These are phyloP conservation scores for Diglossa brunneiventris DNA, from an alignment of 2,113 vertebrate genomes.

Conservation along the genomic window DNA sequence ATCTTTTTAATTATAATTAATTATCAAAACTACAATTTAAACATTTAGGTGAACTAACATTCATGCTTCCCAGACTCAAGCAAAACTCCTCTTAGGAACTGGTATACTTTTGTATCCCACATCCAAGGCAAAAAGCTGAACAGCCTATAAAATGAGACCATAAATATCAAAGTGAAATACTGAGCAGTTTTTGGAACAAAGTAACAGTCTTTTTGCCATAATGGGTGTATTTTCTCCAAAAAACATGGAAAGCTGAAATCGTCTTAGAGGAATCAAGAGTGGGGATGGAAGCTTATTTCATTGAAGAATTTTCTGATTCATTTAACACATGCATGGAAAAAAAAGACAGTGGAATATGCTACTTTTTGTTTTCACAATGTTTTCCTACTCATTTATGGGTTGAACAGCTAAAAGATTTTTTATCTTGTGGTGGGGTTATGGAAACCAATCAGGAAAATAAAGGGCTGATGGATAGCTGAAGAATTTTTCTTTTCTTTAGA, in stretches of 20 bases:
- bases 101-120: not conserved
- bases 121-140: not conserved
- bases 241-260: not conserved
- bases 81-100: not conserved
- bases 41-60: not conserved
- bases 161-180: not conserved
- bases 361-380: not conserved
- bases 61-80: not conserved
- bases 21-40: not conserved
- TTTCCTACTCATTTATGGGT: slow-evolving; percentile 15
- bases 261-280: not conserved
- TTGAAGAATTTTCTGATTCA: slow-evolving; percentile 31
- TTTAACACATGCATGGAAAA: slow-evolving; percentile 20
- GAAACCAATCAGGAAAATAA: slow-evolving; percentile 38
- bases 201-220: not conserved
- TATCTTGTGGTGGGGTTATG: slow-evolving; percentile 44
- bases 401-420: slow-evolving; percentile 44
- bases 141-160: not conserved
- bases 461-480: not conserved
- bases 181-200: not conserved
- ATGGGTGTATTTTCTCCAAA: not conserved
- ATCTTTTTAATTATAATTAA: not conserved
- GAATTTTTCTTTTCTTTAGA: not conserved
- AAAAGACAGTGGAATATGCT: not conserved
- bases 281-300: not conserved